These are phyloP conservation scores for Indicator maculatus DNA, from an alignment of 2,113 vertebrate genomes.

Conservation along the genomic window DNA sequence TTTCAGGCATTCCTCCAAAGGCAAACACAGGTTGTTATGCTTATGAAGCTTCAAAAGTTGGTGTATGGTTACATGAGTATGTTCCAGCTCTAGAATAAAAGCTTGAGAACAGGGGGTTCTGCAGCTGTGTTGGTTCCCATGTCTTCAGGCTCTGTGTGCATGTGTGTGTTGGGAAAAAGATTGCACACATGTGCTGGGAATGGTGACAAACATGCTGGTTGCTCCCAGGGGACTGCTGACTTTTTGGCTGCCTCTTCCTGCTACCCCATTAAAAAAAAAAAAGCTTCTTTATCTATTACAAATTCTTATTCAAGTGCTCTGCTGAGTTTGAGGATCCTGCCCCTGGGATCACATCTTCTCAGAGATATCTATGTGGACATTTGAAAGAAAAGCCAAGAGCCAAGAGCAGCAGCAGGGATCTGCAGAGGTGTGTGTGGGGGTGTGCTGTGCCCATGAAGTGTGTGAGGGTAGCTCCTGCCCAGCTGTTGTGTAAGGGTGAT, in stretches of 20 bases:
- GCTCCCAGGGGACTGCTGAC: neutral
- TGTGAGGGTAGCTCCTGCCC: neutral
- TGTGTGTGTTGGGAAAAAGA: neutral
- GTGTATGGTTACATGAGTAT: neutral
- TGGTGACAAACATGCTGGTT: neutral
- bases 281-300: neutral
- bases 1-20: neutral
- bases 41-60: neutral
- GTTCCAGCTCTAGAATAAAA: neutral
- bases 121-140: neutral
- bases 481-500: neutral
- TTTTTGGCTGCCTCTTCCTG: neutral
- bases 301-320: neutral
- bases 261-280: neutral
- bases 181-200: fast-evolving
- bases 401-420: neutral
- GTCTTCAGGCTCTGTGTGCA: neutral
- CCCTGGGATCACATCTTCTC: neutral
- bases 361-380: fast-evolving
- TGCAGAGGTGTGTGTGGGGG: neutral
- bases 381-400: neutral
- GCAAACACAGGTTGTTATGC: neutral
- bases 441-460: neutral
- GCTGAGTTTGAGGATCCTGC: neutral
- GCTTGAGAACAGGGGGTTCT: neutral